phyloP scores from a whole-genome alignment of 2,113 vertebrate species.

The Hydropotes inermis region DNA sequence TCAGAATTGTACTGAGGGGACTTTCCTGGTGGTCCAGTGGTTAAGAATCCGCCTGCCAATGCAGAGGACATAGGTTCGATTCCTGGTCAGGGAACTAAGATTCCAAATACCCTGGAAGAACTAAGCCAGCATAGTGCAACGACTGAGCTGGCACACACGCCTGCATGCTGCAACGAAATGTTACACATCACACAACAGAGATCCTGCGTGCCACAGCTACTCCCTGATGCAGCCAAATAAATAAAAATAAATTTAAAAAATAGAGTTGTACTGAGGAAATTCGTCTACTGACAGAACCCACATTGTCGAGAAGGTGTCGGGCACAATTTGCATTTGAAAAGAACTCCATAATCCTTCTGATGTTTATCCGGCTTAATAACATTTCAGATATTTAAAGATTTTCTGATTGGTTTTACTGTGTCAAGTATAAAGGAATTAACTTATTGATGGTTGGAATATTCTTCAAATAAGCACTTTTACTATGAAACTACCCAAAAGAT shows the following conservation, averaged over 20 bases:
- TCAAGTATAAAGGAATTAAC: background rate
- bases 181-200: background rate
- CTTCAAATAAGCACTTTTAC: background rate
- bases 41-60: background rate
- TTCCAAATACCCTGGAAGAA: background rate
- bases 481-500: background rate
- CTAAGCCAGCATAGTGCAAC: background rate
- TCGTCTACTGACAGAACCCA: background rate
- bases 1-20: background rate
- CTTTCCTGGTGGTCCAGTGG: background rate
- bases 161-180: background rate
- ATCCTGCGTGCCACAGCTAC: fast-evolving
- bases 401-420: background rate
- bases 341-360: background rate
- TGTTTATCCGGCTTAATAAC: background rate
- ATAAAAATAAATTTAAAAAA: background rate
- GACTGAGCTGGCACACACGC: background rate
- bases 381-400: background rate
- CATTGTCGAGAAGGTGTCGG: background rate
- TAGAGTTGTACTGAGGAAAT: background rate
- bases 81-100: background rate
- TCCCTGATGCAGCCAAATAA: background rate
- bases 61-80: background rate
- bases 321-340: background rate
- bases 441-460: background rate